These are phyloP conservation scores for Drosophila silvestris DNA, from an alignment of 2,888 invertebrate genomes.

Conservation along the genomic window DNA sequence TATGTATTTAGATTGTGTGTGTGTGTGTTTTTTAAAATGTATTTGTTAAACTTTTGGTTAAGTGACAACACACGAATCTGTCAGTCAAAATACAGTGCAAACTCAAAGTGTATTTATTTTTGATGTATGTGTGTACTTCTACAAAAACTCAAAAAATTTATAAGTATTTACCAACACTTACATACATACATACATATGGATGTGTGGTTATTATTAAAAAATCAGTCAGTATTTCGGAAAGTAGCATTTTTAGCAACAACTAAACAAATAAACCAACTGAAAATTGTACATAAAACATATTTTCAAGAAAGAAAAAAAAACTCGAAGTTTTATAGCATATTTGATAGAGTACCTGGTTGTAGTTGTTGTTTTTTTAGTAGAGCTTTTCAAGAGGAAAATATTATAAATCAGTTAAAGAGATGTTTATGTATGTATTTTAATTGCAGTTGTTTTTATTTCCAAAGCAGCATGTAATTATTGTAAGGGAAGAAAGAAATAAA, in stretches of 20 bases:
- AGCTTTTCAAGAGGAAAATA: slow-evolving; percentile 70
- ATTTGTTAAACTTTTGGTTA: slow-evolving; percentile 31
- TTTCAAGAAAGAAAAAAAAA: not conserved
- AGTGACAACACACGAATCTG: slow-evolving; percentile 34
- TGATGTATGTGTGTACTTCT: not conserved
- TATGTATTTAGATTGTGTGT: slow-evolving; percentile 10
- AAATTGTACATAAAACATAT: slow-evolving; percentile 13
- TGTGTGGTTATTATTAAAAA: slow-evolving; percentile 29
- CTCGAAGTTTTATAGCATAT: slow-evolving; percentile 19
- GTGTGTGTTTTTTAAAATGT: slow-evolving; percentile 11
- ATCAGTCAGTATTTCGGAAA: not conserved
- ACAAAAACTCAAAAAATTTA: slow-evolving; percentile 7
- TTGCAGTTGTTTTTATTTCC: slow-evolving; percentile 57
- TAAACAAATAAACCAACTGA: slow-evolving; percentile 20
- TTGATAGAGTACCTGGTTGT: slow-evolving; percentile 81
- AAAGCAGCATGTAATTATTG: slow-evolving; percentile 62
- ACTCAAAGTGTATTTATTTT: slow-evolving; percentile 8
- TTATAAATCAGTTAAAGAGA: slow-evolving; percentile 36
- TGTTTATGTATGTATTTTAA: slow-evolving; percentile 49
- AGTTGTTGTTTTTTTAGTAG: slow-evolving; percentile 85
- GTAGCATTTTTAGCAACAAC: not conserved
- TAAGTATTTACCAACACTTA: slow-evolving; percentile 27
- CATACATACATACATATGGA: slow-evolving; percentile 1
- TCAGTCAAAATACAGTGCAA: slow-evolving; percentile 38
- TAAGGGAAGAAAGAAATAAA: slow-evolving; percentile 49